Base-by-base conservation (phyloP, 1,140 invertebrate species). In the Nasonia longicornis region DNA sequence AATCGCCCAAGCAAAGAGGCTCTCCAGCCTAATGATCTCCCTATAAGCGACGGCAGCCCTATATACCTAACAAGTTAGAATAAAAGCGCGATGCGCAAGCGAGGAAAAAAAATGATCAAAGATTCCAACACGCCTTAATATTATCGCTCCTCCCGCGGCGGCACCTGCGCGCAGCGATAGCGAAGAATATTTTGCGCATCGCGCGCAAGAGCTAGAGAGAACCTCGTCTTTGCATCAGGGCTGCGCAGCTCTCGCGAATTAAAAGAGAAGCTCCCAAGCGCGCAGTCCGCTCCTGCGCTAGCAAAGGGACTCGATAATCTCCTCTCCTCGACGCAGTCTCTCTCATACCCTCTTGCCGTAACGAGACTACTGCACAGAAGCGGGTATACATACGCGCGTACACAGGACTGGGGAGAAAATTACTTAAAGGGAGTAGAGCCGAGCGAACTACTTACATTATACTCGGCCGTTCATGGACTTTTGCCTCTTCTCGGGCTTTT, bases 401-500 rank as follows among this genome's bases (percentile, higher is more conserved):
- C 14, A 48, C 45, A 48, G 52, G 16, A 3, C 20, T 20, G n/a
- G 52, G 16, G 52, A 58, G 52, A 58, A 58, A 58, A 58, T 58
- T 58, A 58, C 52, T 58, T 58, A 58, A 58, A 58, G 52, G 52
- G 52, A 58, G 52, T 58, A 58, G 52, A 58, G 52, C 16, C 52
- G 52, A n/a, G 52, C 52, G 26, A 58, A 58, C 52, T 58, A 58
- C 52, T 58, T 58, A 58, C 52, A 58, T 58, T 58, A 58, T 58
- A 58, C 52, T 58, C 52, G 52, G 52, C 20, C 52, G 52, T 58
- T 58, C 52, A 58, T 58, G 52, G 52, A 58, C 52, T 58, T 20
- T 58, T 20, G 52, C 52, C 52, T 58, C 52, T 58, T 58, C 52
- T 58, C 52, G 20, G 16, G 52, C 52, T 58, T 58, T n/a, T 58